Evolutionary conservation across 2,888 invertebrate species (phyloP).

Genomic region (Blastobasis adustella): DNA sequence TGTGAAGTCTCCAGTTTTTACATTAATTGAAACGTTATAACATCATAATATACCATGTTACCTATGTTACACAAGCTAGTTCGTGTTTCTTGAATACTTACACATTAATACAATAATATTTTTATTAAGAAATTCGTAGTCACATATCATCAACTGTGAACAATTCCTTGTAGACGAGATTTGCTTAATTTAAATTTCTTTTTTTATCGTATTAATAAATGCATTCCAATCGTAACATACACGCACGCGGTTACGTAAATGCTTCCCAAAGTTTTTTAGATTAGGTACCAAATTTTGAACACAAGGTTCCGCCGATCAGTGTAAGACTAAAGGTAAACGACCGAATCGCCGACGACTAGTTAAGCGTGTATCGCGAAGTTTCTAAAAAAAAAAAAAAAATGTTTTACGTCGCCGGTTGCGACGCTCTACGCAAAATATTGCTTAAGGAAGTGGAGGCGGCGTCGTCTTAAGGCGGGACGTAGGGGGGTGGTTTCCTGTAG

Average conservation of each 20-base stretch:
- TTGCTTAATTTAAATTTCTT: conserved; percentile 18
- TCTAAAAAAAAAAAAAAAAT: neutral
- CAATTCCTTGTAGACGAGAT: conserved; percentile 63
- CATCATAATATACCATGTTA: conserved; percentile 23
- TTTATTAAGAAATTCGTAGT: conserved; percentile 52
- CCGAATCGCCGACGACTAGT: conserved; percentile 6
- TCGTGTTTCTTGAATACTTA: conserved; percentile 33
- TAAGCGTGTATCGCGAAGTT: conserved; percentile 1
- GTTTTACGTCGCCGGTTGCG: neutral
- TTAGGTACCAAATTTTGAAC: neutral
- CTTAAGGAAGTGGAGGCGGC: conserved; percentile 2
- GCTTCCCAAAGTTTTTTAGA: conserved; percentile 5
- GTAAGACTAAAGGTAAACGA: conserved; percentile 1
- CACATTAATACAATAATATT: conserved; percentile 17
- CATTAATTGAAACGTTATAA: conserved; percentile 47
- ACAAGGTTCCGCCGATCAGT: conserved; percentile 4
- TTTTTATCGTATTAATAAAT: conserved; percentile 38
- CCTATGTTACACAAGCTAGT: conserved; percentile 29
- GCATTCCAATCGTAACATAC: conserved; percentile 22
- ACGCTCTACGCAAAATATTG: neutral
- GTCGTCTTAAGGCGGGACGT: conserved; percentile 92
- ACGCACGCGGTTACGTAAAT: conserved; percentile 17
- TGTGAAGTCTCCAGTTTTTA: conserved; percentile 47
- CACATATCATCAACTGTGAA: conserved; percentile 46
- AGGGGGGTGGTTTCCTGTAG: conserved; percentile 96